Evolutionary conservation across 2,113 vertebrate genomes (phyloP), one percentile per base, ranked within the genome.

Genomic region (Solea senegalensis): DNA sequence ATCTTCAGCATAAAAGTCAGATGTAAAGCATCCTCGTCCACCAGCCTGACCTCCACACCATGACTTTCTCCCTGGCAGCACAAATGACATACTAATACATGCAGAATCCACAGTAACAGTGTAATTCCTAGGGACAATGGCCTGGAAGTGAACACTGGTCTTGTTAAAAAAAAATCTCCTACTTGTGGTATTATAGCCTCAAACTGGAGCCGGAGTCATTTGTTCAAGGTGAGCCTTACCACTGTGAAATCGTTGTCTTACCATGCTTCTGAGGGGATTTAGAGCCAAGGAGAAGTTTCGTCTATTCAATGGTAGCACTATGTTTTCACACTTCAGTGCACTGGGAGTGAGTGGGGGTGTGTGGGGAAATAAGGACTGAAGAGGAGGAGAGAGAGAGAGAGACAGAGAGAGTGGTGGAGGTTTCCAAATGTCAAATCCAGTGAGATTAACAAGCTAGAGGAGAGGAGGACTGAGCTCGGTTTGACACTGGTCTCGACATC

Each of bases 351-450:
- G 48, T 34, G n/a, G 49, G 15, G 45, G 44, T 4, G 49, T 34
- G 46, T 0, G 6, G 16, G 26, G 46, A 59, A 14, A 40, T 62
- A 49, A 46, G 48, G 68, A 58, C 62, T 27, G 59, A 63, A 58
- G 59, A 69, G 52, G 49, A 46, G 58, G 21, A 21, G 21, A 21
- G 21, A 21, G 21, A 21, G 21, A 21, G 21, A 21, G 21, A 21
- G 21, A 21, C 1, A 21, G 21, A 21, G 21, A 53, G 58, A 49
- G 68, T 65, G 65, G 71, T 66, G 65, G 71, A 79, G 64, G 83
- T 82, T 90, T 89, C 87, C 79, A 92, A 90, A 92, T 92, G 90
- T 90, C 90, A 92, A 78, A 81, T 86, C 84, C 78, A 4, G 26
- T 16, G 89, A 88, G 86, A 88, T 92, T 90, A 89, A 84, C 84